A percentile compares a stretch with the other conserved stretches of the same genome.
Conservation (phyloP, 2,797 vertebrate species). For the Moxostoma hubbsi region DNA sequence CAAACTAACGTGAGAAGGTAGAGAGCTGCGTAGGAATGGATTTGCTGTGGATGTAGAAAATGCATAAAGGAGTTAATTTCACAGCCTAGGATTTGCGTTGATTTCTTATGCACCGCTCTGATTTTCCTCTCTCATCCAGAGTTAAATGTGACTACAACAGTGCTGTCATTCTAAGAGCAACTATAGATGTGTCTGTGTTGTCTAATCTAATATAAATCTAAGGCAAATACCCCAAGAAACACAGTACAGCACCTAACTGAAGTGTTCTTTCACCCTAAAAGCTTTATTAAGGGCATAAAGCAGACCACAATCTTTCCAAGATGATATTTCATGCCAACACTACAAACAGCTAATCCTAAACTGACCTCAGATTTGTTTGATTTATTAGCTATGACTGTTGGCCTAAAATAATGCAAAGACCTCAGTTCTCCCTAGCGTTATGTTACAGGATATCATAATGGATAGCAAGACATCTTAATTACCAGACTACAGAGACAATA, state of each 20-base stretch:
- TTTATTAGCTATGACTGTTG: conserved; percentile 65
- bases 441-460: conserved; percentile 73
- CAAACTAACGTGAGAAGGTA: conserved; percentile 70
- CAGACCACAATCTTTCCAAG: conserved; percentile 18
- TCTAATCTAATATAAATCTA: conserved; percentile 59
- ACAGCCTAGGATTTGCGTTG: conserved; percentile 56
- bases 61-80: conserved; percentile 31
- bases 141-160: conserved; percentile 17
- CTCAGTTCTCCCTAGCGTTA: conserved; percentile 68
- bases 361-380: conserved; percentile 27
- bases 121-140: conserved; percentile 62
- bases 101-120: conserved; percentile 71
- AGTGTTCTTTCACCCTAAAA: conserved; percentile 19
- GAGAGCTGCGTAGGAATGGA: conserved; percentile 70
- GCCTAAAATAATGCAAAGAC: conserved; percentile 75
- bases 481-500: conserved; percentile 70
- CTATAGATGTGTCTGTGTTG: conserved; percentile 57
- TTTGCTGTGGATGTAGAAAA: conserved; percentile 64
- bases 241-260: conserved; percentile 34
- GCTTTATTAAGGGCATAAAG: neutral
- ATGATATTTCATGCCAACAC: conserved; percentile 40
- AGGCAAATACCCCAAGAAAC: conserved; percentile 21
- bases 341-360: conserved; percentile 41
- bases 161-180: neutral
- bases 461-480: conserved; percentile 74